These are phyloP conservation scores for Drosophila tanythrix DNA, from an alignment of 2,888 invertebrate genomes.

Conservation along the genomic window DNA sequence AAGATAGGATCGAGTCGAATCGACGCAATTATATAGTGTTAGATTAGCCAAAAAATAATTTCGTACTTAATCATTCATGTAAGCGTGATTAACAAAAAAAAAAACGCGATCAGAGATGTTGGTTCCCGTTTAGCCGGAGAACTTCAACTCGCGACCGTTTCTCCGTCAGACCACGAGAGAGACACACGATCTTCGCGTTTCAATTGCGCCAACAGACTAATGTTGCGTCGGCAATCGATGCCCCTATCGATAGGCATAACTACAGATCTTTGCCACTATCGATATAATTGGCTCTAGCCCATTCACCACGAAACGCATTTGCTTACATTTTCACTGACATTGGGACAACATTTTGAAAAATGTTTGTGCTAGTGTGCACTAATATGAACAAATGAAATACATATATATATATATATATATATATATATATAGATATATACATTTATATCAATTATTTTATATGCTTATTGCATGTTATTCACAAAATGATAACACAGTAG, in stretches of 20 bases:
- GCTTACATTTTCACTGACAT: neutral
- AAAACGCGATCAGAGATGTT: slow-evolving; percentile 28
- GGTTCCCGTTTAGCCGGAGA: slow-evolving; percentile 46
- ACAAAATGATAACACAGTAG: neutral
- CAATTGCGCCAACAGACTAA: slow-evolving; percentile 67
- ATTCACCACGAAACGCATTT: slow-evolving; percentile 27
- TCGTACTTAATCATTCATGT: slow-evolving; percentile 53
- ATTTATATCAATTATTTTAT: neutral
- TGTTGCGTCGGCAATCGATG: slow-evolving; percentile 42
- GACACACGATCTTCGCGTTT: slow-evolving; percentile 54
- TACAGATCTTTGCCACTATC: slow-evolving; percentile 13
- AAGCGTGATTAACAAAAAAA: slow-evolving; percentile 30
- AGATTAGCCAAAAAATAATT: slow-evolving; percentile 48
- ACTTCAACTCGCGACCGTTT: slow-evolving; percentile 61
- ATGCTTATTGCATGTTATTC: neutral
- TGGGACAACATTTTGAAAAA: neutral
- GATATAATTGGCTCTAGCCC: slow-evolving; percentile 3
- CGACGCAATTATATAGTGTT: slow-evolving; percentile 38
- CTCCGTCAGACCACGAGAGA: slow-evolving; percentile 35
- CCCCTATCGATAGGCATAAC: slow-evolving; percentile 28
- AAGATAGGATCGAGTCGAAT: neutral
- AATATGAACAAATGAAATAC: neutral
- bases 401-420: too few relatives aligned
- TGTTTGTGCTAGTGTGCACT: neutral
- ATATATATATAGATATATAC: too few relatives aligned